Conservation (phyloP, 2,113 vertebrate genomes). For the Anguilla rostrata region DNA sequence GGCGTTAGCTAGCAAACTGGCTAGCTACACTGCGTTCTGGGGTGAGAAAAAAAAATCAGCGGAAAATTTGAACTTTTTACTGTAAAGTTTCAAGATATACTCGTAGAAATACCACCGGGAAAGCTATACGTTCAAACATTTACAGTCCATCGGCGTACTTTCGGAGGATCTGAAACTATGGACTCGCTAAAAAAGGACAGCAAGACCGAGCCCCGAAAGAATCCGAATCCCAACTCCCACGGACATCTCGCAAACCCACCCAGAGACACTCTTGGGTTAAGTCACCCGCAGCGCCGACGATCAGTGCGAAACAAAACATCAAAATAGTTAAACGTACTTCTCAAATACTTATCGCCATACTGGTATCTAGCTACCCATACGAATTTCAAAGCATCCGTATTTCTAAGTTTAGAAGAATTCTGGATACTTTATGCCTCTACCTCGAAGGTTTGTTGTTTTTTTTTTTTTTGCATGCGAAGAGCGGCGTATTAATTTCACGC, state of each 20-base stretch:
- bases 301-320: conserved; percentile 10
- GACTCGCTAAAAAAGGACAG: background rate
- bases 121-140: background rate
- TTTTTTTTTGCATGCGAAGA: background rate
- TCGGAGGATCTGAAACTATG: conserved; percentile 14
- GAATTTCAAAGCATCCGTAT: background rate
- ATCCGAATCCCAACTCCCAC: conserved; percentile 34
- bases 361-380: background rate
- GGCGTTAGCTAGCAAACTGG: conserved; percentile 38
- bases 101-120: background rate
- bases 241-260: conserved; percentile 29
- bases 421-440: background rate
- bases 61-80: conserved; percentile 47
- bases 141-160: background rate
- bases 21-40: conserved; percentile 36
- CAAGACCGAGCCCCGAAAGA: background rate
- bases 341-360: background rate
- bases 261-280: conserved; percentile 21
- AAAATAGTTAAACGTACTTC: background rate
- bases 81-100: conserved; percentile 17
- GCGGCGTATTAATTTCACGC: conserved; percentile 28
- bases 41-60: conserved; percentile 41
- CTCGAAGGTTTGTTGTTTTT: background rate
- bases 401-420: conserved; percentile 24
- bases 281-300: conserved; percentile 9